These are phyloP conservation scores for Calosoma granatense DNA, from an alignment of 1,140 invertebrate species.

Conservation along the genomic window DNA sequence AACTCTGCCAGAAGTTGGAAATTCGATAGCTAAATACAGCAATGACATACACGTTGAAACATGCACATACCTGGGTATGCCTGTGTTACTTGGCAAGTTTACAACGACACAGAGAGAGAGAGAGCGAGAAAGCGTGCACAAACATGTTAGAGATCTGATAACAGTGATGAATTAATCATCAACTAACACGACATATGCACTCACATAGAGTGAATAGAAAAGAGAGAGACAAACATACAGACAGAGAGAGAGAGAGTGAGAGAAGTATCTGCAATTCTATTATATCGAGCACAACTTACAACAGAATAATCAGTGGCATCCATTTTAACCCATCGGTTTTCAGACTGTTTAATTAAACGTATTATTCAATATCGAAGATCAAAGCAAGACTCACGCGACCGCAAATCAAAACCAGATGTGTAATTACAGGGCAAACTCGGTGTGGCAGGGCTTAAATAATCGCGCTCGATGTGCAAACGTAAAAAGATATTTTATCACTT, in stretches of 20 bases:
- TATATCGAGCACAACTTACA: background rate
- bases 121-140: no score
- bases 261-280: background rate
- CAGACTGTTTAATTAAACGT: background rate
- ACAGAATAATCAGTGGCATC: background rate
- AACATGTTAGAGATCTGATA: no score
- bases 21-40: no score
- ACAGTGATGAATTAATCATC: background rate
- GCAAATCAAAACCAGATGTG: background rate
- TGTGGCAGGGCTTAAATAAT: background rate
- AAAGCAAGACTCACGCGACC: background rate
- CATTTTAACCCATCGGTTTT: background rate
- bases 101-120: no score
- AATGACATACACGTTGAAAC: no score
- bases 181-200: background rate
- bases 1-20: no score
- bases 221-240: no score
- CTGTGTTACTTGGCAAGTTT: no score
- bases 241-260: no score
- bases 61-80: no score
- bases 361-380: constrained; percentile 7
- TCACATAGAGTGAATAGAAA: no score
- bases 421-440: background rate
- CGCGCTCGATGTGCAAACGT: background rate
- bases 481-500: background rate